Conservation (phyloP, 2,113 vertebrate genomes). For the Hemiprocne comata region DNA sequence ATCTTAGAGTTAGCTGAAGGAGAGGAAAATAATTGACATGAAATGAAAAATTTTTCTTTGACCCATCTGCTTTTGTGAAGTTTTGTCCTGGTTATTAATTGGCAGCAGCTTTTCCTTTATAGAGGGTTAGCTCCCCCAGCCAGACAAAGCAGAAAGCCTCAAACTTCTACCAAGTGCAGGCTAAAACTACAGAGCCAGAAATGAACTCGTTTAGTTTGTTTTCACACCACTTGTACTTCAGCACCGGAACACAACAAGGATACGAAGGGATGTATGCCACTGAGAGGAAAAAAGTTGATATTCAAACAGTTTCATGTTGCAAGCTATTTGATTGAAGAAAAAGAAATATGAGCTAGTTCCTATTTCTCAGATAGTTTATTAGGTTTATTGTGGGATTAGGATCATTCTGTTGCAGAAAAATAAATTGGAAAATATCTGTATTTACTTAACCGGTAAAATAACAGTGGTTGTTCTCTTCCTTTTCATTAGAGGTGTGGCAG, state of each 20-base stretch:
- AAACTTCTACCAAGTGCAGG: neutral
- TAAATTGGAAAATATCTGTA: neutral
- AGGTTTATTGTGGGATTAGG: neutral
- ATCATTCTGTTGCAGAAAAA: neutral
- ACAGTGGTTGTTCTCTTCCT: neutral
- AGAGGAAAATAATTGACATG: neutral
- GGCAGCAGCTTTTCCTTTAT: neutral
- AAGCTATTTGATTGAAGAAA: neutral
- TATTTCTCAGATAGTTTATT: neutral
- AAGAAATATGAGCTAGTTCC: neutral
- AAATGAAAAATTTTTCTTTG: neutral
- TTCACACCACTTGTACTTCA: neutral
- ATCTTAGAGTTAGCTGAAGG: neutral
- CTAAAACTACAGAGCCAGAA: neutral
- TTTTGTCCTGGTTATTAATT: neutral
- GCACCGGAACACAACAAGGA: neutral
- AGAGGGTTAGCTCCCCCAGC: neutral
- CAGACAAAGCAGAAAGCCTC: neutral
- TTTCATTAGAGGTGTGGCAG: neutral
- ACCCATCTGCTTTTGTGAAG: neutral
- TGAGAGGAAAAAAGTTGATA: accelerated
- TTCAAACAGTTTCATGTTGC: neutral
- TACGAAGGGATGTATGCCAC: neutral
- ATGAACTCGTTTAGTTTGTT: neutral
- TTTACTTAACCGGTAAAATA: neutral